Evolutionary conservation across 2,797 vertebrate genomes (phyloP).

Genomic region (Oreonectes daqikongensis): DNA sequence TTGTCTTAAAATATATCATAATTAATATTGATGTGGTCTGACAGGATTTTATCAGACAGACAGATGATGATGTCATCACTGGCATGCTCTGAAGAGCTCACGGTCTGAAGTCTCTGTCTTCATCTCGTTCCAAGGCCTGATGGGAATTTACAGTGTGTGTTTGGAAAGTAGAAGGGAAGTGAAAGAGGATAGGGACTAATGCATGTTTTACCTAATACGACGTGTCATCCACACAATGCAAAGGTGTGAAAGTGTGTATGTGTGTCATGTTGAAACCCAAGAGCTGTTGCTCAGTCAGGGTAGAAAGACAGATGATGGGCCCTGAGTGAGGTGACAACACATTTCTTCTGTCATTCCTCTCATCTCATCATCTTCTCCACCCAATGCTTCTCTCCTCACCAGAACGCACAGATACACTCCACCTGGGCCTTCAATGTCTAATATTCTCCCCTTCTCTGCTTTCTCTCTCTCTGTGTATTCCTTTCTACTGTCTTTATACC

Average conservation of each 20-base stretch:
- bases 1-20: neutral
- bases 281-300: constrained; percentile 59
- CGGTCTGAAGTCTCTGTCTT: constrained; percentile 15
- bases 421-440: constrained; percentile 32
- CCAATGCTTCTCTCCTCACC: constrained; percentile 63
- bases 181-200: constrained; percentile 1
- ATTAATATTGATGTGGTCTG: neutral
- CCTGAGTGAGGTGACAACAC: constrained; percentile 70
- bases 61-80: constrained; percentile 20
- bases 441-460: neutral
- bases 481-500: constrained; percentile 1
- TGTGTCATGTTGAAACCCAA: constrained; percentile 47
- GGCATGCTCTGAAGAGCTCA: constrained; percentile 4
- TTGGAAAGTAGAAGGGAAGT: constrained; percentile 13
- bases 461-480: neutral
- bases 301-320: constrained; percentile 68
- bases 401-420: constrained; percentile 33
- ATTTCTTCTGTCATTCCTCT: constrained; percentile 69
- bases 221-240: neutral
- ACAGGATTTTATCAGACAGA: neutral
- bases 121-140: constrained; percentile 9
- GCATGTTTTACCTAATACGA: constrained; percentile 20
- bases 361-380: constrained; percentile 64
- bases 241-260: constrained; percentile 30
- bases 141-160: constrained; percentile 26